Base-by-base conservation (phyloP, 2,113 vertebrate genomes). In the Megalops atlanticus region DNA sequence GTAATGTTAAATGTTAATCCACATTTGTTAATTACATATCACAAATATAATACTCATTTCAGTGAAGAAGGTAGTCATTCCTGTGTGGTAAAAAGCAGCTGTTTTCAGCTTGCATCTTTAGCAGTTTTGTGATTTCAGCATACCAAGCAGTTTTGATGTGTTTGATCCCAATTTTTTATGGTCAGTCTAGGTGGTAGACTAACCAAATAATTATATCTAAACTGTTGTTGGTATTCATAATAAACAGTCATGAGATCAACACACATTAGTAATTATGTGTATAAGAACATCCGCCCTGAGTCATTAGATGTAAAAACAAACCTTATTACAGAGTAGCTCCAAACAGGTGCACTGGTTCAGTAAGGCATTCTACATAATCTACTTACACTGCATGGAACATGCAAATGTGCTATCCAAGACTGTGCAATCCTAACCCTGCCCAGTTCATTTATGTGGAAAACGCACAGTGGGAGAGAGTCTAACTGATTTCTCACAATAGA, bases 381-480 rank as follows among this genome's bases (percentile, higher is more conserved):
- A 41, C 41, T 78, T 24, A 41, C 31, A 86, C 83, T 85, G 82
- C 84, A 82, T 86, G 87, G 82, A 85, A 84, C 87, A 87, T 91
- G 74, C 84, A 89, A 91, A 90, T 92, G 90, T 90, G 85, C 86
- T 89, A 88, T 92, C 88, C 90, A 81, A 86, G 89, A 92, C 91
- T 90, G 90, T 83, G 88, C 81, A 76, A 1, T 58, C 72, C 78
- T 92, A 92, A 92, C 90, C 87, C 85, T 82, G 75, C 69, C 83
- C 85, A 86, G 72, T 90, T 85, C 87, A n/a, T 58, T 58, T 3
- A 10, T n/a, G 18, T 58, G 52, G n/a, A 58, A 58, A 18, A 18
- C 14, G 24, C 1, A 58, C 14, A 6, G 7, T 45, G 7, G 1
- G 21, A 58, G 52, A 5, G 21, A n/a, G 3, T 52, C 49, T n/a